Percentiles rank a stretch among this genome's conserved stretches.
phyloP scores from a whole-genome alignment of 1,140 invertebrate genomes.

The Drosophila kikkawai region DNA sequence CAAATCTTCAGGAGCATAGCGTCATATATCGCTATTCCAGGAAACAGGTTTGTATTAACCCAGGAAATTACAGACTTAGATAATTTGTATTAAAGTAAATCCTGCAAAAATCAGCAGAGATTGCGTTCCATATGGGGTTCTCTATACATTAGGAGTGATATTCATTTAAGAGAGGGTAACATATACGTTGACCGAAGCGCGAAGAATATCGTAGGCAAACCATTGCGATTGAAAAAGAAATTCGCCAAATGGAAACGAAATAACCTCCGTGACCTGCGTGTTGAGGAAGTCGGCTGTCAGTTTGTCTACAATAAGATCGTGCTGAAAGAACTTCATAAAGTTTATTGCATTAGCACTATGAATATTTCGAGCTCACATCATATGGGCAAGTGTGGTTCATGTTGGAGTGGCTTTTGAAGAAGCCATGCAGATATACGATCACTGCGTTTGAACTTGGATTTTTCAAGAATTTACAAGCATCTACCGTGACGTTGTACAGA shows the following conservation, averaged over 20 bases:
- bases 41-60: no score
- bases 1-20: no score
- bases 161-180: not conserved
- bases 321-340: not conserved
- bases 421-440: not conserved
- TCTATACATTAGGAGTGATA: not conserved
- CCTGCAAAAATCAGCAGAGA: not conserved
- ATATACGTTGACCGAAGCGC: not conserved
- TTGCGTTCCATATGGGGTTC: not conserved
- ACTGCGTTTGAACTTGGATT: not conserved
- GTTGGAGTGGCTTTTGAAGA: slow-evolving; percentile 3
- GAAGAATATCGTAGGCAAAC: not conserved
- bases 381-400: slow-evolving; percentile 5
- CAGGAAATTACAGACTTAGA: no score
- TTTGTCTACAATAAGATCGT: slow-evolving; percentile 3
- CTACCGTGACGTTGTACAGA: not conserved
- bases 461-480: slow-evolving; percentile 3
- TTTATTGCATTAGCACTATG: not conserved
- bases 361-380: not conserved
- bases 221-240: slow-evolving; percentile 2
- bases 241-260: not conserved
- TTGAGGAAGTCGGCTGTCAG: slow-evolving; percentile 2
- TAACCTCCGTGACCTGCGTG: not conserved
- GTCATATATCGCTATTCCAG: no score
- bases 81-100: not conserved